Evolutionary conservation across 2,113 vertebrate species (phyloP).

Genomic region (Halcyon senegalensis): DNA sequence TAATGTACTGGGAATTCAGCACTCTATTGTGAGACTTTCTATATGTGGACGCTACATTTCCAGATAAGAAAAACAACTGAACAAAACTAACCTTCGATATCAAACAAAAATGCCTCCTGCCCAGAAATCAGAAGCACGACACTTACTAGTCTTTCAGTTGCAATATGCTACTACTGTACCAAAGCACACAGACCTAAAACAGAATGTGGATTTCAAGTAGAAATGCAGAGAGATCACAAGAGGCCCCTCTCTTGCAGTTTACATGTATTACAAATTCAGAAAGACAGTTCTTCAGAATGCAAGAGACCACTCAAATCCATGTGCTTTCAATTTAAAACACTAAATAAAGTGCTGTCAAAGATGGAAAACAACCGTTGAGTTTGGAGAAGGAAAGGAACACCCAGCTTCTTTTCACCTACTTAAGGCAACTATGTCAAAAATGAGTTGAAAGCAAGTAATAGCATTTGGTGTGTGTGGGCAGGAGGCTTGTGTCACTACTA

Average conservation of each 20-base stretch:
- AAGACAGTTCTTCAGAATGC: not conserved
- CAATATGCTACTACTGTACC: not conserved
- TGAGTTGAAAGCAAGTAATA: not conserved
- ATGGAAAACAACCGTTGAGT: not conserved
- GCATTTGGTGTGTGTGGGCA: not conserved
- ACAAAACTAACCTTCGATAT: not conserved
- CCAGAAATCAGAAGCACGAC: not conserved
- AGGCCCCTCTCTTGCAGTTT: not conserved
- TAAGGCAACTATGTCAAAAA: not conserved
- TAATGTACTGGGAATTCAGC: not conserved
- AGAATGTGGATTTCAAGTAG: not conserved
- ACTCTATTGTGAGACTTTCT: not conserved
- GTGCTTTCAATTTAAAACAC: not conserved
- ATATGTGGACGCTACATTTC: accelerated
- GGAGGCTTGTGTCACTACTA: not conserved
- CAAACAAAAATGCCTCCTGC: not conserved
- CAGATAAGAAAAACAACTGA: not conserved
- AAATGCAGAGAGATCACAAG: not conserved
- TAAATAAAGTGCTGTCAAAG: not conserved
- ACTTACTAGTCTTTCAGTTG: not conserved
- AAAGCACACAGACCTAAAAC: not conserved
- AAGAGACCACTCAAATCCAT: not conserved
- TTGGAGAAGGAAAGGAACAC: not conserved
- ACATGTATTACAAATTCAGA: not conserved
- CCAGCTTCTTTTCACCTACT: not conserved